phyloP scores from a whole-genome alignment of 2,888 invertebrate genomes.

The Eudemis profundana region DNA sequence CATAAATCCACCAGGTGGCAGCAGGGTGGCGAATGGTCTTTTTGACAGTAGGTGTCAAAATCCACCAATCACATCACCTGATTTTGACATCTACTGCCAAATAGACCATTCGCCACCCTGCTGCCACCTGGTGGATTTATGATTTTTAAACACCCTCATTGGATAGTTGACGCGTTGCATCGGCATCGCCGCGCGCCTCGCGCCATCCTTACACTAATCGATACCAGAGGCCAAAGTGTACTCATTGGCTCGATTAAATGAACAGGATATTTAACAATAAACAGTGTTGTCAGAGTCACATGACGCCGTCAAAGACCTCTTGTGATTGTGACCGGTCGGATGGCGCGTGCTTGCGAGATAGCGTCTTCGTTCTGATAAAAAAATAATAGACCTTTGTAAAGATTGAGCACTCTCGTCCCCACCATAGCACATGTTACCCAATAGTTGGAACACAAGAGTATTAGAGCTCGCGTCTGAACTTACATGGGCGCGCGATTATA shows the following conservation, averaged over 20 bases:
- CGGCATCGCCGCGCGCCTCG: conserved; percentile 46
- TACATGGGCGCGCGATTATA: not conserved
- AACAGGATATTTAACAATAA: conserved; percentile 42
- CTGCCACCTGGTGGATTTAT: too few species aligned
- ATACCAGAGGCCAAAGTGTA: conserved; percentile 40
- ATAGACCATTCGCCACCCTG: too few species aligned
- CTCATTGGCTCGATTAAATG: conserved; percentile 15
- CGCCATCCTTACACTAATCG: conserved; percentile 35
- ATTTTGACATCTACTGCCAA: too few species aligned
- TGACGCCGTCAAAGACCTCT: conserved; percentile 8
- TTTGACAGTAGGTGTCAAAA: too few species aligned
- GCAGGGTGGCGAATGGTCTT: too few species aligned
- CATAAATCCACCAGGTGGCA: too few species aligned
- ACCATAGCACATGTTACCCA: not conserved
- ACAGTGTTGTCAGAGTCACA: conserved; percentile 17
- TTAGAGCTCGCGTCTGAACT: conserved; percentile 2
- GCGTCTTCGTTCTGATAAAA: conserved; percentile 4
- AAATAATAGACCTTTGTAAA: conserved; percentile 3
- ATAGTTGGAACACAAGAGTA: conserved; percentile 1
- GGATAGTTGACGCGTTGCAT: conserved; percentile 48
- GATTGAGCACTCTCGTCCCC: not conserved
- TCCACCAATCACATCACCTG: too few species aligned
- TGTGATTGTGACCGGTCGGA: conserved; percentile 3
- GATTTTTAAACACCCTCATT: too few species aligned
- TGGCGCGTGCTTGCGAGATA: not conserved